Base-by-base conservation (phyloP, 2,113 vertebrate genomes). In the Pteronura brasiliensis region DNA sequence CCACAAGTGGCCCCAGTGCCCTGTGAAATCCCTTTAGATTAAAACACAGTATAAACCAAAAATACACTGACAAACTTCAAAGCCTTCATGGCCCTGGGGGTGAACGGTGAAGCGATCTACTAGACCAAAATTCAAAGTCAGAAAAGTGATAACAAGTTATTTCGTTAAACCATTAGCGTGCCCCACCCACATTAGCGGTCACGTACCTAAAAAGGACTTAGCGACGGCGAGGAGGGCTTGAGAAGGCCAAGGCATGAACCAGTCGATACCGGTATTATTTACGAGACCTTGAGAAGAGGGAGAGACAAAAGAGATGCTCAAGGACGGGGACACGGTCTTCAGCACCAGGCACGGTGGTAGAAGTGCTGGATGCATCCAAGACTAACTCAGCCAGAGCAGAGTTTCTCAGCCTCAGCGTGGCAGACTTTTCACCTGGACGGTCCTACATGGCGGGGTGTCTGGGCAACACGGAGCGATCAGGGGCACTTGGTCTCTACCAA, bases 211-310 rank as follows among this genome's bases (percentile, higher is more conserved):
- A 97, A 99, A 99, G 18, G 99, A 99, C 85, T 99, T 98, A 11
- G 99, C 99, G 4, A 99, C 99, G 8, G 99, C 99, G 13, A 98
- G 98, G 95, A 99, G 98, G 4, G 99, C 99, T 97, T 99, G 99
- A 3, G 98, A 71, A 0, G 99, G 99, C 99, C 99, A 99, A 2
- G 99, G 99, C 97, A 99, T 98, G 98, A 99, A 99, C 99, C 99
- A 99, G 97, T 99, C 99, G 13, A 99, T 99, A 4, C 99, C 99
- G 47, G 99, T 99, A 97, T 99, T 99, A 96, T 99, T 99, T 93
- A 99, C 99, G 82, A 99, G 98, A 93, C 99, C 99, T 99, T 96
- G 93, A 95, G 97, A 42, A 88, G 84, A 98, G 92, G 96, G 12
- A 7, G 82, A 8, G 0, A 36, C 57, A 49, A 81, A 6, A 15